Evolutionary conservation across 2,113 vertebrate species (phyloP).

Genomic region (Pollachius pollachius): DNA sequence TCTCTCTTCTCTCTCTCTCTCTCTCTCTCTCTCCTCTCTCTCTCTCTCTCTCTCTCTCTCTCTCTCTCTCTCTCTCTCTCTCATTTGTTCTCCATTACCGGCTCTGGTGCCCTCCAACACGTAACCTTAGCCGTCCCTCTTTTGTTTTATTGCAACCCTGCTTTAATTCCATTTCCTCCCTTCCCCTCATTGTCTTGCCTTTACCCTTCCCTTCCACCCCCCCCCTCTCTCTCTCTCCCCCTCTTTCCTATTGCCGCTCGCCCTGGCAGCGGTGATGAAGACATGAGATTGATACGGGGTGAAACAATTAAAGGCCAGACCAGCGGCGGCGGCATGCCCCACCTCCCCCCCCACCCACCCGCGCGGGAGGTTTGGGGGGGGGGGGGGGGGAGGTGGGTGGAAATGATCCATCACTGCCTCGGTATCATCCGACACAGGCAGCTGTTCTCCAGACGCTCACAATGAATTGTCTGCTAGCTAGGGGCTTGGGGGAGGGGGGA

Average conservation of each 20-base stretch:
- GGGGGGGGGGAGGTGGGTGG: background rate
- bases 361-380: too few species aligned
- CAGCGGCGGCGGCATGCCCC: constrained; percentile 27
- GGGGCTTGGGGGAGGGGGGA: constrained; percentile 14
- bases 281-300: constrained; percentile 34
- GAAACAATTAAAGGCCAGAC: constrained; percentile 41
- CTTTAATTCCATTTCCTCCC: background rate
- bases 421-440: constrained; percentile 52
- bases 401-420: constrained; percentile 57
- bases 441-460: constrained; percentile 45
- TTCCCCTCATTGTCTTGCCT: too few species aligned
- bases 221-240: background rate
- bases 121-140: background rate
- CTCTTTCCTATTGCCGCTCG: background rate
- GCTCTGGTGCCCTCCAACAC: background rate
- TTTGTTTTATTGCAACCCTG: too few species aligned
- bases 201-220: constrained; percentile 14
- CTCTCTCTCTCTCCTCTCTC: background rate
- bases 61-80: background rate
- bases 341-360: constrained; percentile 16
- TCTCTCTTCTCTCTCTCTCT: too few species aligned
- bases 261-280: background rate
- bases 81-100: background rate
- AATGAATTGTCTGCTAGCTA: constrained; percentile 27
- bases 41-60: too few species aligned